Base-by-base conservation (phyloP, 2,888 invertebrate genomes). In the Xanthorhoe designata region DNA sequence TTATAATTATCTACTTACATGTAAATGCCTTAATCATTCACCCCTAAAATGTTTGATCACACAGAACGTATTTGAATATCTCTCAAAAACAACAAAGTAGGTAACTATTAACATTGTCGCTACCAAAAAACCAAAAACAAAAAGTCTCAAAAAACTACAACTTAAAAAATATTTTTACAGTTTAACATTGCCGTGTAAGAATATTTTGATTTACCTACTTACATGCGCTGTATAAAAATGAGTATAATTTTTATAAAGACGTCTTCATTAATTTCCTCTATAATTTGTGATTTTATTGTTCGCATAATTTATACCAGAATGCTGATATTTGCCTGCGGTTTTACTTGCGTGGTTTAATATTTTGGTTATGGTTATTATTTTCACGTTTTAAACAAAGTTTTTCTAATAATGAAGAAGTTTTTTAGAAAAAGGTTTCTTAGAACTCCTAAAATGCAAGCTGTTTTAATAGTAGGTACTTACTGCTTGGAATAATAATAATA, bases 281-380 rank as follows among this genome's bases (percentile, higher is more conserved):
- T 67, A 68, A 68, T 64, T 58, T 64, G 63, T 67, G 61, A 66
- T 70, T 64, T 70, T 70, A 70, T 69, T 72, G 63, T 49, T 35
- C 18, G 15, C 29, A 52, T 66, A 63, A 61, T 60, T 56, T 52
- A 47, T 49, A 17, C 35, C 42, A 38, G 55, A 56, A 38, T 38
- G 9, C 2, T 38, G 8, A 9, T 38, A 13, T 10, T 38, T 38
- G 0, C 4, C 32, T 7, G 8, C 8, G 32, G 32, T 7, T 32
- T 32, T 32, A 32, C 32, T 38, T 38, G 38, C 10, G 38, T 38
- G 2, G 10, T 32, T 32, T 32, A 3, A 32, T 24, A 3, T 24
- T 24, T 24, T 5, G 24, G 5, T 24, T n/a, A n/a, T n/a, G n/a
- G n/a, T n/a, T n/a, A n/a, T n/a, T n/a, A n/a, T n/a, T n/a, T n/a